phyloP scores from a whole-genome alignment of 2,113 vertebrate genomes.

The Orcinus orca region DNA sequence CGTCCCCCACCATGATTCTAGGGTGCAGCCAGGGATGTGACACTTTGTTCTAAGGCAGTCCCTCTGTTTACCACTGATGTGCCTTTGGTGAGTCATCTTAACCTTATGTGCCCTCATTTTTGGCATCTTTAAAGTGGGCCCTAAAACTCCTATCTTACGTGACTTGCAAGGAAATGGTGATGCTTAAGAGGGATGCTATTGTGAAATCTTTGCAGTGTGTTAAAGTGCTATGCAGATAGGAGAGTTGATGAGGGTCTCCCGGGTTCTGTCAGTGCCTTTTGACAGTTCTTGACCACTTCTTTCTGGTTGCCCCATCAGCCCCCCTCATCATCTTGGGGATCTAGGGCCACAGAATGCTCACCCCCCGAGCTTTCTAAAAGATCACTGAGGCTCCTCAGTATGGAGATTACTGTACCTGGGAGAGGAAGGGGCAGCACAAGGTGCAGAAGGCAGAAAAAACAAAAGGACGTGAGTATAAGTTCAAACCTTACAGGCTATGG shows the following conservation, averaged over 20 bases:
- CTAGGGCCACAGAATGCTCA: neutral
- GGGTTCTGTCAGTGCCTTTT: neutral
- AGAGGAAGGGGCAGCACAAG: neutral
- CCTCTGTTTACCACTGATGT: neutral
- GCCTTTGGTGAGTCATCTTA: neutral
- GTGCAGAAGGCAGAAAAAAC: neutral
- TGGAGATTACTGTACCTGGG: fast-evolving
- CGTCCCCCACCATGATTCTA: neutral
- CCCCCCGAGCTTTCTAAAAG: neutral
- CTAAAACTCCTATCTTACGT: neutral
- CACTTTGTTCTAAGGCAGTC: neutral
- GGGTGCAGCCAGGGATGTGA: neutral
- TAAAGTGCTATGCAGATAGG: neutral
- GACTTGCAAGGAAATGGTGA: neutral
- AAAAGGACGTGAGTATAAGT: neutral
- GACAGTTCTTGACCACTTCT: neutral
- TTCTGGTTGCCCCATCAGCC: neutral
- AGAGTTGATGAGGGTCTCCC: fast-evolving
- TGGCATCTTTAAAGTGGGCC: neutral
- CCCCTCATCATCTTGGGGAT: neutral
- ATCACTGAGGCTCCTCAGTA: neutral
- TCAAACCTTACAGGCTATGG: neutral
- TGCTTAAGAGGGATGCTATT: neutral
- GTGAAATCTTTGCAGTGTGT: neutral
- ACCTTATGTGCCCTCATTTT: neutral